Evolutionary conservation across 2,113 vertebrate species (phyloP).

Genomic region (Glaucidium brasilianum): DNA sequence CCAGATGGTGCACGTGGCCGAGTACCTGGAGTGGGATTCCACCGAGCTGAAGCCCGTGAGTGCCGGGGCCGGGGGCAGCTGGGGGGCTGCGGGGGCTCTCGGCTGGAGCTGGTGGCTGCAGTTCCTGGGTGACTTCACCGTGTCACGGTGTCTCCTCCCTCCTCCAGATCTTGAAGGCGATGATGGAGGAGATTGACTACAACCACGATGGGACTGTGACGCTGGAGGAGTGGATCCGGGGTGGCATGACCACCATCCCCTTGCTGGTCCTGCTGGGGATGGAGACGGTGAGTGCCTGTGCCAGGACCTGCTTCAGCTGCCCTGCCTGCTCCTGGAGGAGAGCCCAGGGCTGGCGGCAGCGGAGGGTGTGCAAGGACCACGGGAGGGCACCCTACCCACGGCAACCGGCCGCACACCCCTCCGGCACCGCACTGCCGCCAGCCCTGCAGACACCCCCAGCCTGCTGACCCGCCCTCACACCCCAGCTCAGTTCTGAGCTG

Average conservation of each 20-base stretch:
- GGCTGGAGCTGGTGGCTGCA: rapidly evolving
- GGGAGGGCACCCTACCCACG: not conserved
- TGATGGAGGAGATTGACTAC: constrained; percentile 88
- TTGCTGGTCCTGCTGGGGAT: constrained; percentile 91
- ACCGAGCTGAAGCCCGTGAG: constrained; percentile 87
- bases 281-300: constrained; percentile 76
- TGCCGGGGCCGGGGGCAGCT: not conserved
- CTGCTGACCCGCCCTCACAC: rapidly evolving
- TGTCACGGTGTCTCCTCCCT: not conserved
- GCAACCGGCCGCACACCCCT: rapidly evolving
- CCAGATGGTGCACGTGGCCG: constrained; percentile 94
- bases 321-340: rapidly evolving
- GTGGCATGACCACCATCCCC: constrained; percentile 94
- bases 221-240: constrained; percentile 92
- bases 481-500: not conserved
- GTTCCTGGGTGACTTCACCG: rapidly evolving
- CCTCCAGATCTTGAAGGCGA: constrained; percentile 75
- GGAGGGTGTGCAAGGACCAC: not conserved
- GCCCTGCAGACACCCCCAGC: not conserved
- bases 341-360: too few relatives aligned
- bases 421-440: not conserved
- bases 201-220: constrained; percentile 89
- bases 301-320: rapidly evolving
- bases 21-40: constrained; percentile 95
- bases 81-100: rapidly evolving